Evolutionary conservation across 2,113 vertebrate species (phyloP), one percentile per base, ranked within the genome.

Genomic region (Aegypius monachus): DNA sequence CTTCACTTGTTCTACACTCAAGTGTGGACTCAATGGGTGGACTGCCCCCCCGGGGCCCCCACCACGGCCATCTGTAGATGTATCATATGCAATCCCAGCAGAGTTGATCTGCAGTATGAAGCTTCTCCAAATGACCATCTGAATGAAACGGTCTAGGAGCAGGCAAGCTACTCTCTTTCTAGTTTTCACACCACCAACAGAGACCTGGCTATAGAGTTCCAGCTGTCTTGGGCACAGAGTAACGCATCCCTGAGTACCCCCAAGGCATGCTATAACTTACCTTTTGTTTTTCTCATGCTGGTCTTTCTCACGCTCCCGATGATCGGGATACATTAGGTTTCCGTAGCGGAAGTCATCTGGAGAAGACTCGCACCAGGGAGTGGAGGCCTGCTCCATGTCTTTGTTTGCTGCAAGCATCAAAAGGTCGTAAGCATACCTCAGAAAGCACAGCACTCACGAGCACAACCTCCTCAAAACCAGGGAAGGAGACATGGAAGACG

Each of bases 231-330:
- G 68, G 45, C 42, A 34, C 16, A 23, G 36, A 23, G 32, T 17
- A 22, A 53, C 2, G 0, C 5, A 25, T 4, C 70, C 55, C 55
- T 52, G 17, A 34, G 21, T 1, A 11, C 6, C 12, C 23, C 14
- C 0, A 0, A n/a, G 61, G 65, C 42, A 67, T 1, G 2, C 31
- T 34, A 18, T 4, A 40, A 68, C 9, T 93, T 75, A 99, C 99
- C 99, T 98, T 96, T 99, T 99, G 97, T 99, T 99, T 98, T 99
- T 99, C 95, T 99, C 99, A 16, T 99, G 99, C 93, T 99, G 99
- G 82, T 99, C 99, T 14, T 98, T 98, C 93, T 99, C 99, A 5
- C 99, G 98, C 55, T 99, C 99, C 10, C 99, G 98, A 3, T 99
- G 99, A 22, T 99, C 99, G 0, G 98, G 87, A 83, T 99, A 99